A percentile compares a stretch with the other conserved stretches of the same genome.
Conservation (phyloP, 1,140 invertebrate species). For the Neodiprion virginianus region DNA sequence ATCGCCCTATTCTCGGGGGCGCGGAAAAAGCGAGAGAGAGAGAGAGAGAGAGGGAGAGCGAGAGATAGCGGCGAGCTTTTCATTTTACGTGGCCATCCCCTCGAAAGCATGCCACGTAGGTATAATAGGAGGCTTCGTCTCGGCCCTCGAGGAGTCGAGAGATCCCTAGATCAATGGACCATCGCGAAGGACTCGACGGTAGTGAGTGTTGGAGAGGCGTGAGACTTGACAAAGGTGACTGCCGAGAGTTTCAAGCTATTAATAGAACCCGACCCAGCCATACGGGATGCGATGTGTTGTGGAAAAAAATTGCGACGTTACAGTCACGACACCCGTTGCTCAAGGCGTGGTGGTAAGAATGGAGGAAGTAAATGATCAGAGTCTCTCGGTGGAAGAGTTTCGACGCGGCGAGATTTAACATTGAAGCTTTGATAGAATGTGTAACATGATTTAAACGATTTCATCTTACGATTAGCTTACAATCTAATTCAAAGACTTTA, state of each 20-base stretch:
- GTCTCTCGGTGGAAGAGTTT: background rate
- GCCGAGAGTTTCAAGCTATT: background rate
- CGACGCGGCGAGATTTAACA: too few species aligned
- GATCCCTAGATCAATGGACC: conserved; percentile 5
- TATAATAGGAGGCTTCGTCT: background rate
- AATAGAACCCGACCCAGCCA: background rate
- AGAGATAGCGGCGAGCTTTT: background rate
- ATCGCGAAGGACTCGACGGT: background rate
- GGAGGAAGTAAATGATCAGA: background rate
- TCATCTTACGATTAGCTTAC: too few species aligned
- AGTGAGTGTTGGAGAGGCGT: background rate
- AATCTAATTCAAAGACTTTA: too few species aligned
- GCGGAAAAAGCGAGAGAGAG: background rate
- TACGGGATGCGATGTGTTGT: too few species aligned
- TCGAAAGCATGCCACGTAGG: background rate
- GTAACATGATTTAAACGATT: too few species aligned
- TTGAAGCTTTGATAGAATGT: too few species aligned
- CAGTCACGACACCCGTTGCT: too few species aligned
- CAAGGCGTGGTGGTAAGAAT: background rate
- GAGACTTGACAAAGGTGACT: conserved; percentile 1
- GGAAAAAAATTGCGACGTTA: too few species aligned
- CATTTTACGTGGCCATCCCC: background rate
- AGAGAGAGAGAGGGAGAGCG: background rate
- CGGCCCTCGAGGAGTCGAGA: background rate
- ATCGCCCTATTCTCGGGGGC: background rate